phyloP scores from a whole-genome alignment of 1,140 invertebrate genomes.

The Rhyzopertha dominica region DNA sequence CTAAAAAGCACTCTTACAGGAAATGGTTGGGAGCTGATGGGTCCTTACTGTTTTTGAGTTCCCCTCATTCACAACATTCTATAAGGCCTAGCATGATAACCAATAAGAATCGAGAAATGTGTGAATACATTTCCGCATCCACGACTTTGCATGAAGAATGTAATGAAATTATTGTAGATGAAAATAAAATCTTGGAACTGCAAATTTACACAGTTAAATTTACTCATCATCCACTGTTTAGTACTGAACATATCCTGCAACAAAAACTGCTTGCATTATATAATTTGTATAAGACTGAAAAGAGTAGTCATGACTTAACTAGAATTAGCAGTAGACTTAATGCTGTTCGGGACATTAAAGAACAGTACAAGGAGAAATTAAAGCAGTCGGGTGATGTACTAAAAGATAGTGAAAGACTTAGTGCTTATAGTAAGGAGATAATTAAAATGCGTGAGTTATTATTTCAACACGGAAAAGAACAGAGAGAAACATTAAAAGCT shows the following conservation, averaged over 20 bases:
- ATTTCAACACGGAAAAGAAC: conserved; percentile 33
- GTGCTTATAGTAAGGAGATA: conserved; percentile 26
- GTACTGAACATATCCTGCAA: conserved; percentile 42
- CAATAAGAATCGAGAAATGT: conserved; percentile 1
- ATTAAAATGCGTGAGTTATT: conserved; percentile 38
- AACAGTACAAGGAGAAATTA: conserved; percentile 20
- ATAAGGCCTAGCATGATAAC: conserved; percentile 5
- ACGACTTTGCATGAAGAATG: too few species aligned
- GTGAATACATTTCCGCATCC: neutral
- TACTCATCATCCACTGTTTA: conserved; percentile 39
- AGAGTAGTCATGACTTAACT: conserved; percentile 23
- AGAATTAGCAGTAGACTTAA: conserved; percentile 40
- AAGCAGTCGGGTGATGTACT: conserved; percentile 2
- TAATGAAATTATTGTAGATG: conserved; percentile 15
- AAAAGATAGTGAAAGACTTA: neutral
- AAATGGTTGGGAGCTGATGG: conserved; percentile 26
- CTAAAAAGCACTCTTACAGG: conserved; percentile 16
- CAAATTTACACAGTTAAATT: conserved; percentile 39
- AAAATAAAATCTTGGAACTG: conserved; percentile 36
- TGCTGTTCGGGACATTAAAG: conserved; percentile 35
- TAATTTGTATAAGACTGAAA: conserved; percentile 33
- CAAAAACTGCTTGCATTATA: conserved; percentile 40
- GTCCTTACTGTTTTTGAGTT: conserved; percentile 13
- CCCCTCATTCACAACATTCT: conserved; percentile 6
- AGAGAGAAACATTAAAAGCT: conserved; percentile 34